phyloP scores from a whole-genome alignment of 2,113 vertebrate species.

The Hippopotamus amphibius region DNA sequence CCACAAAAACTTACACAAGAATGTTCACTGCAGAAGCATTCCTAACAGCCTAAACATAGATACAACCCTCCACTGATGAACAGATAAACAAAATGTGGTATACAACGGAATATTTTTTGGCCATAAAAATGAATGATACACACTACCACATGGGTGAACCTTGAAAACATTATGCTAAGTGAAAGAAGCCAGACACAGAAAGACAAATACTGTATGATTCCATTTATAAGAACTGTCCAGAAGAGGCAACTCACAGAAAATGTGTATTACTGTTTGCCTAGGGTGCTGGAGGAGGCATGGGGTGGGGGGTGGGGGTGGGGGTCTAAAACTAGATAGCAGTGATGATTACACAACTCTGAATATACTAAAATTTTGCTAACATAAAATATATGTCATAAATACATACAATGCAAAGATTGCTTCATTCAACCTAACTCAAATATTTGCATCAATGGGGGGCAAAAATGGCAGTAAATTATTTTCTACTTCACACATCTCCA shows the following conservation, averaged over 20 bases:
- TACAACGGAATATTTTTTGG: not conserved
- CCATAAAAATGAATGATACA: constrained; percentile 42
- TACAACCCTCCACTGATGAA: not conserved
- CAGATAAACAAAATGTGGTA: not conserved
- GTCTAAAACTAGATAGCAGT: not conserved
- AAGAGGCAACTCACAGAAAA: not conserved
- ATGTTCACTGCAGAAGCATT: constrained; percentile 10
- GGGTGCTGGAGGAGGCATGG: no score
- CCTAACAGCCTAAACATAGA: not conserved
- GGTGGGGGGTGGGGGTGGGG: no score
- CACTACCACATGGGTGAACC: not conserved
- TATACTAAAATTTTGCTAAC: not conserved
- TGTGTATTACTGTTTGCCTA: not conserved
- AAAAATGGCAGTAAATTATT: not conserved
- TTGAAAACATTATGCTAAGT: not conserved
- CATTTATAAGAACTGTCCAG: constrained; percentile 5
- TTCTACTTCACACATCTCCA: constrained; percentile 29
- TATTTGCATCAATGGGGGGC: not conserved
- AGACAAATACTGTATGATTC: not conserved
- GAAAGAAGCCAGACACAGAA: not conserved
- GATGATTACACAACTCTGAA: not conserved
- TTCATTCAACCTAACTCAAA: constrained; percentile 29
- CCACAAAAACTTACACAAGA: constrained; percentile 36
- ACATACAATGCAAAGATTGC: not conserved
- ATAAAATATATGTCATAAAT: not conserved